These are phyloP conservation scores for Phoenicopterus ruber DNA, from an alignment of 2,113 vertebrate genomes.

Conservation along the genomic window DNA sequence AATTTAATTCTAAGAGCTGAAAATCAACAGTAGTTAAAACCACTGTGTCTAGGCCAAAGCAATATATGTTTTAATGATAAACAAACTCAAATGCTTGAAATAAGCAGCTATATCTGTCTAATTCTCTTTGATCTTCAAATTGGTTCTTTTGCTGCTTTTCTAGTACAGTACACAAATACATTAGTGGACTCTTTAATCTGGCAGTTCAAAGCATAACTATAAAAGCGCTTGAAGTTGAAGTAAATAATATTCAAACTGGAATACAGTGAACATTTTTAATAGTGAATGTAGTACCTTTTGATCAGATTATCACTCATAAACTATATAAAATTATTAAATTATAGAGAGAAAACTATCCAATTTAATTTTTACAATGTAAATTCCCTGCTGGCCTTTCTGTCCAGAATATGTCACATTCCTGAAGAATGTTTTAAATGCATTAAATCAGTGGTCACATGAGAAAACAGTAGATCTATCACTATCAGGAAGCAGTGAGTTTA, in stretches of 20 bases:
- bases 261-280: neutral
- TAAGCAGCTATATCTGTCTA: neutral
- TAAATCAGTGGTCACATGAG: neutral
- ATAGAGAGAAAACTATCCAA: neutral
- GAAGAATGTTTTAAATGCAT: neutral
- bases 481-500: neutral
- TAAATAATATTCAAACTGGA: neutral
- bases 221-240: neutral
- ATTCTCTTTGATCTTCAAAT: slow-evolving; percentile 2
- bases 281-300: neutral
- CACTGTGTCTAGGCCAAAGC: neutral
- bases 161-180: neutral
- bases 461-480: neutral
- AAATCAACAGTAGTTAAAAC: neutral
- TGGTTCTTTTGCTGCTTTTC: neutral
- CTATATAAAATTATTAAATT: neutral
- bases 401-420: neutral
- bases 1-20: neutral
- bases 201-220: neutral
- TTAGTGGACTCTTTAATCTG: neutral
- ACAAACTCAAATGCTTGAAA: neutral
- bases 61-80: neutral
- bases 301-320: neutral
- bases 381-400: neutral
- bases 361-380: neutral